phyloP scores from a whole-genome alignment of 2,797 vertebrate genomes.

The Etheostoma nigrum region DNA sequence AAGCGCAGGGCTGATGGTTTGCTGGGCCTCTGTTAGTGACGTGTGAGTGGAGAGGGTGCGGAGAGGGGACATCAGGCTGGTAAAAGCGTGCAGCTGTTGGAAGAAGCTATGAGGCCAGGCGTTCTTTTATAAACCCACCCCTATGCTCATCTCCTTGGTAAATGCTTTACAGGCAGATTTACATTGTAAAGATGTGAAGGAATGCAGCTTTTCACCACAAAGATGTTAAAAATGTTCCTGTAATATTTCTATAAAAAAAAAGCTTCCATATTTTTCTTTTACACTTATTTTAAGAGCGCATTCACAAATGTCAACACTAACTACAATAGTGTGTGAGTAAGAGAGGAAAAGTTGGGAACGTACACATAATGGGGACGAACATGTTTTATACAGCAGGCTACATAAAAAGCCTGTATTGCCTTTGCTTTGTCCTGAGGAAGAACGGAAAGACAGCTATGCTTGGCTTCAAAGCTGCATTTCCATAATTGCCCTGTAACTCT shows the following conservation, averaged over 20 bases:
- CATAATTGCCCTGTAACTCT: slow-evolving; percentile 99
- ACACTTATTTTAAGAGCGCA: slow-evolving; percentile 28
- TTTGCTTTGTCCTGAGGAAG: slow-evolving; percentile 87
- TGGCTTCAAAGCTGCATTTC: slow-evolving; percentile 97
- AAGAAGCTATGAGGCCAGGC: slow-evolving; percentile 46
- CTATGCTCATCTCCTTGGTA: slow-evolving; percentile 61
- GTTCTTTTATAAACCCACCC: slow-evolving; percentile 37
- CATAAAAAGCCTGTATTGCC: slow-evolving; percentile 72
- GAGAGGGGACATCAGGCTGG: slow-evolving; percentile 62
- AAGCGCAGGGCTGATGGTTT: slow-evolving; percentile 76
- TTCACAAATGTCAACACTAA: slow-evolving; percentile 32
- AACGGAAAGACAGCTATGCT: slow-evolving; percentile 89
- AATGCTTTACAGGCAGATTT: slow-evolving; percentile 50
- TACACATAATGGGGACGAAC: slow-evolving; percentile 40
- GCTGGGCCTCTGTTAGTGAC: slow-evolving; percentile 67
- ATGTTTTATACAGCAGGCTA: slow-evolving; percentile 71
- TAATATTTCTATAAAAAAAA: slow-evolving; percentile 17
- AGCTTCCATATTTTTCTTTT: slow-evolving; percentile 25
- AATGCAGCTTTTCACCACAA: slow-evolving; percentile 20
- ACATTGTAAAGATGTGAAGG: slow-evolving; percentile 22
- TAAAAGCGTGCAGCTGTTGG: slow-evolving; percentile 76
- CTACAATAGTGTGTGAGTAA: slow-evolving; percentile 22
- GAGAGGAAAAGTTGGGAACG: slow-evolving; percentile 49
- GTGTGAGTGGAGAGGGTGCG: slow-evolving; percentile 64
- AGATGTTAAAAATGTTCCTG: slow-evolving; percentile 17